Evolutionary conservation across 1,140 invertebrate species (phyloP).

Genomic region (Aleiodes sp.): DNA sequence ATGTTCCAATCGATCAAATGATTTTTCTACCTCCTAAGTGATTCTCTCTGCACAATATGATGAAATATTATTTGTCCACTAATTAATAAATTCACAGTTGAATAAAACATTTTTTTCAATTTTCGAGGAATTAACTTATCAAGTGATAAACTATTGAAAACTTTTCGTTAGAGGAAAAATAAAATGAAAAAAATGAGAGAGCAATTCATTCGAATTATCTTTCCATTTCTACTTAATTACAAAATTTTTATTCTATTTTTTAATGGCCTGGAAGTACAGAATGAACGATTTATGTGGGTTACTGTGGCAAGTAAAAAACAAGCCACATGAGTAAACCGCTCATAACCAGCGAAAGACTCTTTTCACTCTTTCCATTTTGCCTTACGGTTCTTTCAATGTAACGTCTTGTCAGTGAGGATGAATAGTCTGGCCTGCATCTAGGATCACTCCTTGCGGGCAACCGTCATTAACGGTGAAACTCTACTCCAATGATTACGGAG

Average conservation of each 20-base stretch:
- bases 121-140: too few relatives aligned
- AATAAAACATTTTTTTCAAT: too few relatives aligned
- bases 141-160: too few relatives aligned
- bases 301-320: not conserved
- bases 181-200: too few relatives aligned
- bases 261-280: not conserved
- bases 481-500: constrained; percentile 29
- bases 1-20: not conserved
- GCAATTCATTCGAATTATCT: not conserved
- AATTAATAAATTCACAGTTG: too few relatives aligned
- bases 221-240: not conserved
- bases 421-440: constrained; percentile 36
- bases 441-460: constrained; percentile 25
- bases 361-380: not conserved
- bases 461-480: constrained; percentile 42
- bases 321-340: not conserved
- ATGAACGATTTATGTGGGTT: not conserved
- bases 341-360: not conserved
- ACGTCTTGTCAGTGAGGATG: constrained; percentile 22
- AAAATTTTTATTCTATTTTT: not conserved
- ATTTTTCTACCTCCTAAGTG: not conserved
- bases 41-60: not conserved
- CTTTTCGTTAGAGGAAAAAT: too few relatives aligned
- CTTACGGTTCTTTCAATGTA: not conserved
- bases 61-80: too few relatives aligned